Base-by-base conservation (phyloP, 2,888 invertebrate species). In the Apantesis nais region DNA sequence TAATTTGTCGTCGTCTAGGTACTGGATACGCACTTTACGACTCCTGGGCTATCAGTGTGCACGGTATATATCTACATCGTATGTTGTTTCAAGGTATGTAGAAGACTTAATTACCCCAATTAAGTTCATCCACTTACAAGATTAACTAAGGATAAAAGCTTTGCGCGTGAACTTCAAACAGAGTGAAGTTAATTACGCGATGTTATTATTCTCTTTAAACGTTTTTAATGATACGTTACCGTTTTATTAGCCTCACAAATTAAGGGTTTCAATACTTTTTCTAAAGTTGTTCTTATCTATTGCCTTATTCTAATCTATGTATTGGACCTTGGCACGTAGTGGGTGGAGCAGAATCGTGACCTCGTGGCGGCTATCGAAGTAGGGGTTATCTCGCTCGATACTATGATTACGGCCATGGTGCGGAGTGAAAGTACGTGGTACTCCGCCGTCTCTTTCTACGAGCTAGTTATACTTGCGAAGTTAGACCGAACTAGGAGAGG, bases 61-160 rank as follows among this genome's bases (percentile, higher is more conserved):
- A 22, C 12, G 2, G 4, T 63, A 22, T 31, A 44, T 22, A 22
- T 63, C 44, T 16, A 19, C 31, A 44, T 19, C 19, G 1, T 22
- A 9, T 62, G 25, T 39, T 14, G 11, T 29, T 29, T 41, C 19
- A 41, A 41, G n/a, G 11, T 29, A 29, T 11, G 3, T 22, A 9
- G 41, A 25, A 41, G 29, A 25, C 62, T 41, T 63, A 63, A 63
- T 63, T 63, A 63, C 19, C 41, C 1, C 29, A 41, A 63, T 63
- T 41, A 63, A 9, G 41, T 41, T 41, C 29, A 63, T 41, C 62
- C 25, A 19, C 41, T 39, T 41, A 29, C 62, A 41, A 63, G 41
- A 63, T 63, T 63, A 63, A 63, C 41, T 41, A 41, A 29, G 63
- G 44, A 63, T 63, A 29, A 63, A 63, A 63, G 29, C 63, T 63